A percentile compares a stretch with the other conserved stretches of the same genome.
These are phyloP conservation scores for Phalacrocorax brasilianus DNA, from an alignment of 2,113 vertebrate genomes.

Conservation along the genomic window DNA sequence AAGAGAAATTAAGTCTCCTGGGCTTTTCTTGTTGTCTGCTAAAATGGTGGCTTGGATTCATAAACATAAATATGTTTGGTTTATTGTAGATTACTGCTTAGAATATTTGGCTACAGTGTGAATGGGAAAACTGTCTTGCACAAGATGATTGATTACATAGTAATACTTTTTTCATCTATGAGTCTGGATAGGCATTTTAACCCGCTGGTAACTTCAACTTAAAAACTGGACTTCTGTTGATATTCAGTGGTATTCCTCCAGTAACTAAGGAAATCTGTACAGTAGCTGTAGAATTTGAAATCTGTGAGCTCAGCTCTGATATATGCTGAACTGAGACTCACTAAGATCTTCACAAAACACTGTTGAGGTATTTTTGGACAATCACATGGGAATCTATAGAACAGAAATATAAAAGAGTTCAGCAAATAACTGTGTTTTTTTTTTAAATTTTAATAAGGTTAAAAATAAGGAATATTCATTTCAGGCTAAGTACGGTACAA, in stretches of 20 bases:
- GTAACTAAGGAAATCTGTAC: neutral
- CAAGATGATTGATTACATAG: neutral
- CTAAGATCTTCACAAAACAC: neutral
- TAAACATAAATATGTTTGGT: neutral
- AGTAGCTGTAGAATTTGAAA: neutral
- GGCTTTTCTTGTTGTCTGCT: neutral
- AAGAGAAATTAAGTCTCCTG: neutral
- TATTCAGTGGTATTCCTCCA: neutral
- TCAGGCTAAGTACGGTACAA: neutral
- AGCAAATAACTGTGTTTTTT: neutral
- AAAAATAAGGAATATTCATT: neutral
- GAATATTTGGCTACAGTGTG: neutral
- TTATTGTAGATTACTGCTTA: neutral
- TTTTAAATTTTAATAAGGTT: neutral
- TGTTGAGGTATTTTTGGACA: neutral
- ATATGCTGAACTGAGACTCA: neutral
- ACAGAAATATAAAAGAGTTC: neutral
- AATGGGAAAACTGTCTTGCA: neutral
- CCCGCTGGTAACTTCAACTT: neutral
- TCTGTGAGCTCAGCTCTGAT: neutral
- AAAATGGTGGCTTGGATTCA: neutral
- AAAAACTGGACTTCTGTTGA: neutral
- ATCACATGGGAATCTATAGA: neutral
- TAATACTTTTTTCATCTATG: neutral
- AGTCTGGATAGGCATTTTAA: neutral